Evolutionary conservation across 2,888 invertebrate genomes (phyloP).

Genomic region (Imbricaverruca yamaguchii): DNA sequence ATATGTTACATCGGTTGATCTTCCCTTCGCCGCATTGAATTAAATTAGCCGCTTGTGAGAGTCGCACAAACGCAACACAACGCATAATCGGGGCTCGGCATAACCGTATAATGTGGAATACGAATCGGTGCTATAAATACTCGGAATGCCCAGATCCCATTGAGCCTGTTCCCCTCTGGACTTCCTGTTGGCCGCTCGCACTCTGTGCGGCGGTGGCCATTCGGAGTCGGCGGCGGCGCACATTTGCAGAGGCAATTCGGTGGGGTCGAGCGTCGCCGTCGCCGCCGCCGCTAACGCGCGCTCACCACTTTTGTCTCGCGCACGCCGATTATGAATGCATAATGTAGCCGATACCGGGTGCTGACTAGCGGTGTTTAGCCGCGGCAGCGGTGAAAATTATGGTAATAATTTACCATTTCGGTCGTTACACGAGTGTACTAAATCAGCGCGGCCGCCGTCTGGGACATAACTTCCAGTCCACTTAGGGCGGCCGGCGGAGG

Average conservation of each 20-base stretch:
- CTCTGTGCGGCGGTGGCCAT: no score
- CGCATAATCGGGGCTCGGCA: no score
- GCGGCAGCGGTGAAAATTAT: background rate
- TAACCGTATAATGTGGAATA: no score
- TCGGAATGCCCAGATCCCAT: no score
- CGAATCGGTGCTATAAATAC: no score
- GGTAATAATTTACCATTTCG: constrained; percentile 14
- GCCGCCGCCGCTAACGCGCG: background rate
- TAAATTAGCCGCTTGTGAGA: no score
- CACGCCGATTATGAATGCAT: constrained; percentile 20
- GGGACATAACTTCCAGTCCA: constrained; percentile 17
- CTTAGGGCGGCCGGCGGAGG: background rate
- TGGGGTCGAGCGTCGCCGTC: background rate
- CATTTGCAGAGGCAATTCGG: background rate
- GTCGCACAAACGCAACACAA: no score
- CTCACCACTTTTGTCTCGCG: background rate
- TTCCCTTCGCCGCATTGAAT: no score
- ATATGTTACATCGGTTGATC: no score
- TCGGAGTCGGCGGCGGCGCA: background rate
- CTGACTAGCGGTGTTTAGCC: constrained; percentile 6
- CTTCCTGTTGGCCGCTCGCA: no score
- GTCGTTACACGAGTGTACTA: background rate
- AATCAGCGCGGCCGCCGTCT: background rate
- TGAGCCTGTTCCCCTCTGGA: no score
- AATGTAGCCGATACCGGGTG: constrained; percentile 16